Percentiles rank a stretch among this genome's conserved stretches.
phyloP scores from a whole-genome alignment of 2,888 invertebrate species.

The Rhaphigaster nebulosa region DNA sequence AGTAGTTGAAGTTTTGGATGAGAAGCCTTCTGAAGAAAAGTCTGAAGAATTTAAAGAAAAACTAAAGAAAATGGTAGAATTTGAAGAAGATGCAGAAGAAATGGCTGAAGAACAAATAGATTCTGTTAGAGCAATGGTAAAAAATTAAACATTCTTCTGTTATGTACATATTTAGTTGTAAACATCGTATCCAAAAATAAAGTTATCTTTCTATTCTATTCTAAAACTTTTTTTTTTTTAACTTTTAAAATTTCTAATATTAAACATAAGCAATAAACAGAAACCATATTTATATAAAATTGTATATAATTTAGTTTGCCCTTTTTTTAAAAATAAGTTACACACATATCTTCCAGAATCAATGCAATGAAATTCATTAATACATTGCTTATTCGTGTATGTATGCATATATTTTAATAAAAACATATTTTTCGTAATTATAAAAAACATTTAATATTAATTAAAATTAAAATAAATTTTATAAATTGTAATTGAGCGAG shows the following conservation, averaged over 20 bases:
- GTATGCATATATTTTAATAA: too few relatives aligned
- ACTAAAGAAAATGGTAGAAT: not conserved
- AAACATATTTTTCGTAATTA: too few relatives aligned
- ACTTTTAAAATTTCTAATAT: not conserved
- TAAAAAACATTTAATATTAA: too few relatives aligned
- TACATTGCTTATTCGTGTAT: too few relatives aligned
- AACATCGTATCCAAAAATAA: not conserved
- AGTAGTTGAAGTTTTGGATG: slow-evolving; percentile 67
- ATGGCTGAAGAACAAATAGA: not conserved
- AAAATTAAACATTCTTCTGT: not conserved
- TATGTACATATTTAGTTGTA: not conserved
- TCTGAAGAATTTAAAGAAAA: not conserved
- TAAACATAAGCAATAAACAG: not conserved
- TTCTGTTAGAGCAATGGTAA: not conserved
- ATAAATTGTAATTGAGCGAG: too few relatives aligned
- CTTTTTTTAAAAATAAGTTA: too few relatives aligned
- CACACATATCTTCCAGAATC: too few relatives aligned
- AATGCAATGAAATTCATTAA: too few relatives aligned
- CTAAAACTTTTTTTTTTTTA: not conserved
- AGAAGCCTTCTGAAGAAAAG: slow-evolving; percentile 65
- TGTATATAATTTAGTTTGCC: too few relatives aligned
- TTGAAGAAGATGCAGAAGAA: not conserved
- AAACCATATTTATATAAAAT: too few relatives aligned
- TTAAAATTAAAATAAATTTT: too few relatives aligned
- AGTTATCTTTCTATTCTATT: not conserved